phyloP scores from a whole-genome alignment of 2,797 vertebrate species.

The Sciurus vulgaris region DNA sequence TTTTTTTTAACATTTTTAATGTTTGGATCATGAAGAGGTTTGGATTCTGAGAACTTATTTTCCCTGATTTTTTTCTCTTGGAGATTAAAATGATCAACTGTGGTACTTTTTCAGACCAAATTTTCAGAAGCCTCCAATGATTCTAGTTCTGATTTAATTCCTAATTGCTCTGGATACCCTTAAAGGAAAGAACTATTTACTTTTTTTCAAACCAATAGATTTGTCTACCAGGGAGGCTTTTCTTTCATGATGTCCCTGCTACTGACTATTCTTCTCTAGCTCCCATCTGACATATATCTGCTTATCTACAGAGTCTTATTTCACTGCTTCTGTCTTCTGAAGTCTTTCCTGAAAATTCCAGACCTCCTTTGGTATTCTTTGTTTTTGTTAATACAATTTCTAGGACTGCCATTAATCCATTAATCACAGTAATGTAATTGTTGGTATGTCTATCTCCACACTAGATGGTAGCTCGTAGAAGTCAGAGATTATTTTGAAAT shows the following conservation, averaged over 20 bases:
- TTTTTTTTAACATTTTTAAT: constrained; percentile 61
- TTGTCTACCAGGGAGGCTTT: neutral
- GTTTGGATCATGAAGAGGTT: constrained; percentile 50
- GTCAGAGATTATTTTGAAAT: constrained; percentile 15
- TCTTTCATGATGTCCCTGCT: neutral
- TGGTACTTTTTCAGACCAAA: neutral
- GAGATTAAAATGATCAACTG: constrained; percentile 51
- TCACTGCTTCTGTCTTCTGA: neutral
- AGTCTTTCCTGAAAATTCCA: neutral
- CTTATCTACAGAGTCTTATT: neutral
- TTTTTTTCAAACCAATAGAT: constrained; percentile 58
- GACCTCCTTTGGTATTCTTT: neutral
- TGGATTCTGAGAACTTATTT: constrained; percentile 49
- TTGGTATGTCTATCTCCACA: neutral
- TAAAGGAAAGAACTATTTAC: constrained; percentile 55
- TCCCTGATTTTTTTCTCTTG: constrained; percentile 54
- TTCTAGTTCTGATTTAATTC: constrained; percentile 40
- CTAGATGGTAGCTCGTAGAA: neutral
- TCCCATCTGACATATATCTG: neutral
- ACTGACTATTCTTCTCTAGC: neutral
- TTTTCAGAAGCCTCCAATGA: constrained; percentile 23
- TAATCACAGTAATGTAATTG: too few relatives aligned
- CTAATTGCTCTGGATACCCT: constrained; percentile 43
- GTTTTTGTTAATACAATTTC: neutral
- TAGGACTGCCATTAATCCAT: neutral